Evolutionary conservation across 2,888 invertebrate species (phyloP).

Genomic region (Drosophila kambysellisi): DNA sequence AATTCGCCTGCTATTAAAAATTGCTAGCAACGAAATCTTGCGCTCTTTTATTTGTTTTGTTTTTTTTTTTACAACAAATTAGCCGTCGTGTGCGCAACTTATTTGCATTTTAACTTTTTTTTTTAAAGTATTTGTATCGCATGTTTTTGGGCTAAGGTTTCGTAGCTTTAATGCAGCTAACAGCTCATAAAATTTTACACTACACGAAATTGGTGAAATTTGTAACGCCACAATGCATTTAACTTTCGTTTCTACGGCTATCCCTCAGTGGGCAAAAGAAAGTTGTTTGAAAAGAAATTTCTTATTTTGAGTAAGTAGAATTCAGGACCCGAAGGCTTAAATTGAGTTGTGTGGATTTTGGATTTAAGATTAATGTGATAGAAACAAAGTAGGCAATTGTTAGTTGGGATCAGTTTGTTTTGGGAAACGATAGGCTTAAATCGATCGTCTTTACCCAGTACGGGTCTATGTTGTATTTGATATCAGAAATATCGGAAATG

Average conservation of each 20-base stretch:
- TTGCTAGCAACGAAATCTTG: constrained; percentile 54
- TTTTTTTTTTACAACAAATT: constrained; percentile 40
- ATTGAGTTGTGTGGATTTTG: not conserved
- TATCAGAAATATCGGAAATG: not conserved
- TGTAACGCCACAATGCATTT: constrained; percentile 62
- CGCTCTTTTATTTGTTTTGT: constrained; percentile 37
- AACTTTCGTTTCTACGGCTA: constrained; percentile 50
- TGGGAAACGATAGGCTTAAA: not conserved
- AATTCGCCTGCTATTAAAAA: constrained; percentile 60
- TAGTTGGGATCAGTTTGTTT: not conserved
- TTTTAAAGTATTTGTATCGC: constrained; percentile 33
- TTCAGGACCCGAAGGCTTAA: not conserved
- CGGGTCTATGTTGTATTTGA: not conserved
- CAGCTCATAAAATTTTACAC: constrained; percentile 56
- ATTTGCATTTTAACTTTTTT: constrained; percentile 56
- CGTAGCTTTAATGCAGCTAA: constrained; percentile 51
- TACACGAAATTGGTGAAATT: constrained; percentile 55
- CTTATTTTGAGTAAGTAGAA: not conserved
- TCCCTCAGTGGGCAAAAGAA: constrained; percentile 35
- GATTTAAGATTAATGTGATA: not conserved
- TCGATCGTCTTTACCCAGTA: not conserved
- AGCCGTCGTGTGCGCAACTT: constrained; percentile 44
- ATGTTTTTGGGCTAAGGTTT: constrained; percentile 41
- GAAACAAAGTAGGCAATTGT: not conserved
- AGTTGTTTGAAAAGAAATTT: constrained; percentile 17